These are phyloP conservation scores for Ceyx melanurus DNA, from an alignment of 2,113 vertebrate genomes.

Conservation along the genomic window DNA sequence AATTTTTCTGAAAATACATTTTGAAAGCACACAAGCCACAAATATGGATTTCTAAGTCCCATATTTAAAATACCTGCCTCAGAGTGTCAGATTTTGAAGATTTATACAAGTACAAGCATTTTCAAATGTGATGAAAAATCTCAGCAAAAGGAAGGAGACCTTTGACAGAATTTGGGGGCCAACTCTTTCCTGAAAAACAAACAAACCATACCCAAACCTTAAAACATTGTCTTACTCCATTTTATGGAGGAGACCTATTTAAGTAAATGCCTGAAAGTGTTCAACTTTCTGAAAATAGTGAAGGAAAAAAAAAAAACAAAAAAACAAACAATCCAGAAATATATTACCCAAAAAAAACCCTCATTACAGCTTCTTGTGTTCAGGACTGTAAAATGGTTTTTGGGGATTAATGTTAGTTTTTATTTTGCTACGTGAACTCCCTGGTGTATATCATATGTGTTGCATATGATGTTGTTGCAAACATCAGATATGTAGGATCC, in stretches of 20 bases:
- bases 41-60: neutral
- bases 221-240: neutral
- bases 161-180: neutral
- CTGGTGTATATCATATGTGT: neutral
- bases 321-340: neutral
- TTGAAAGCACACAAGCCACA: neutral
- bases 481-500: neutral
- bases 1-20: neutral
- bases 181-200: neutral
- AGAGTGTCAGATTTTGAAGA: neutral
- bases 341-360: neutral
- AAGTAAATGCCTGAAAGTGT: neutral
- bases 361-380: neutral
- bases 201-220: neutral
- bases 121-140: neutral
- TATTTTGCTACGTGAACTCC: neutral
- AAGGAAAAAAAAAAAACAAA: neutral
- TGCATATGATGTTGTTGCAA: neutral
- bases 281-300: neutral
- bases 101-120: neutral
- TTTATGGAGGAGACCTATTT: neutral
- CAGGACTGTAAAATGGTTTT: neutral
- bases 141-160: neutral
- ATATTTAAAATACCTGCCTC: neutral
- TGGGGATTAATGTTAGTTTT: neutral